These are phyloP conservation scores for Oikopleura albicans DNA, from an alignment of 23 tunicate species.

Conservation along the genomic window DNA sequence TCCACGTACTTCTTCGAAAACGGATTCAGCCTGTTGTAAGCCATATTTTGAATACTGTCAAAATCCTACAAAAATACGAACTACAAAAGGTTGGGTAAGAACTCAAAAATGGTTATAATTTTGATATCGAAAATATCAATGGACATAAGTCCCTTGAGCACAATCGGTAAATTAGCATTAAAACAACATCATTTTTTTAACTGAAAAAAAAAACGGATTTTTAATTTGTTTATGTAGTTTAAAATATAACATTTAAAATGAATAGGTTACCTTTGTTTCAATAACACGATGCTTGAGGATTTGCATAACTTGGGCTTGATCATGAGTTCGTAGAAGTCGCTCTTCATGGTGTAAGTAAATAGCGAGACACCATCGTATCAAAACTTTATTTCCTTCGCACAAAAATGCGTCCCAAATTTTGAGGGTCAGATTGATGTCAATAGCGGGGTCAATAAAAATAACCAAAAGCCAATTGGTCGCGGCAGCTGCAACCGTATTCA, in stretches of 20 bases:
- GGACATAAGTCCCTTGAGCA: no score
- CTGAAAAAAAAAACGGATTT: no score
- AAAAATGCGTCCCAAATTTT: slow-evolving; percentile 14
- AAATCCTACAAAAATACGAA: background rate
- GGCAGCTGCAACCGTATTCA: background rate
- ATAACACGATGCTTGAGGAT: background rate
- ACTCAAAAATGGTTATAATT: no score
- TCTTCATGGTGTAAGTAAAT: slow-evolving; percentile 1
- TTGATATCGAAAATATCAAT: no score
- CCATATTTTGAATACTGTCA: slow-evolving; percentile 4
- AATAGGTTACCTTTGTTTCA: slow-evolving; percentile 1
- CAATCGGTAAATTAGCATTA: no score
- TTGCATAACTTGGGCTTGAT: slow-evolving; percentile 4
- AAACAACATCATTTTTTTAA: no score
- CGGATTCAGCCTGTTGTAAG: slow-evolving; percentile 12
- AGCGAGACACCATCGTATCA: slow-evolving; percentile 4
- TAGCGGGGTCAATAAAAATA: slow-evolving; percentile 1
- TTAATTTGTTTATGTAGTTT: no score
- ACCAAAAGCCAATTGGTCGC: slow-evolving; percentile 6
- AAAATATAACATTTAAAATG: no score
- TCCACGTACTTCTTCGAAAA: slow-evolving; percentile 12
- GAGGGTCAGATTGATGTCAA: background rate
- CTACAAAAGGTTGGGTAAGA: no score
- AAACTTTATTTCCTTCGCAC: background rate
- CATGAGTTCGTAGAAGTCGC: background rate